Base-by-base conservation (phyloP, 53 echinoderm and acorn worm species). In the Echinarachnius parma region DNA sequence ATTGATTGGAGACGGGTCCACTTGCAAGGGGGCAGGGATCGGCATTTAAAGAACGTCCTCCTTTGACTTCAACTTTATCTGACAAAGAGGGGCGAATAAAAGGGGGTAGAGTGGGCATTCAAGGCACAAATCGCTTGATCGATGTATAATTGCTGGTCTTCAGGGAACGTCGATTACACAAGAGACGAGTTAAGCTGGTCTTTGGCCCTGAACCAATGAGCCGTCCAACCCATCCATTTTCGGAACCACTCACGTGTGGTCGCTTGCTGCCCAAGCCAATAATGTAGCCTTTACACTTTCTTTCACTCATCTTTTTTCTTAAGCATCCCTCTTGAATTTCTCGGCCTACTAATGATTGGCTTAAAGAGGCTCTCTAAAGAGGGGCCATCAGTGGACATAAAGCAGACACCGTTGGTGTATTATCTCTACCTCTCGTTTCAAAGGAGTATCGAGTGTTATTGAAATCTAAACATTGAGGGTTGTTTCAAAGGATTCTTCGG, bases 91-190 rank as follows among this genome's bases (percentile, higher is more conserved):
- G 11, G 60, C 14, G 2, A 10, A 60, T 8, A 60, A 32, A 60
- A 60, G 8, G 9, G 34, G 16, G 34, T 15, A 37, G 9, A 14
- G 52, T 4, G 13, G 37, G 11, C 64, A 42, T 9, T 34, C 9
- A 21, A 44, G 20, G 64, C 48, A 48, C 66, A 66, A 66, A 66
- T 66, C 66, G 32, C 49, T 66, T 66, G 66, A 66, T 66, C 66
- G 66, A 66, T 66, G 47, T 66, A 66, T 66, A 66, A 66, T 66
- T 66, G 66, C 66, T 25, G 29, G 66, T 66, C 66, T 66, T 66
- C 28, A 31, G 66, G 66, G 66, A 39, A 66, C 16, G 28, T 21
- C 14, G 66, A 11, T 66, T 48, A 47, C 29, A 48, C 49, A 29
- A 66, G 48, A 66, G 33, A 33, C 15, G 3, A 16, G 26, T 4